Percentiles rank a stretch among this genome's conserved stretches.
Conservation (phyloP, 2,797 vertebrate genomes). For the Naso thynnoides region DNA sequence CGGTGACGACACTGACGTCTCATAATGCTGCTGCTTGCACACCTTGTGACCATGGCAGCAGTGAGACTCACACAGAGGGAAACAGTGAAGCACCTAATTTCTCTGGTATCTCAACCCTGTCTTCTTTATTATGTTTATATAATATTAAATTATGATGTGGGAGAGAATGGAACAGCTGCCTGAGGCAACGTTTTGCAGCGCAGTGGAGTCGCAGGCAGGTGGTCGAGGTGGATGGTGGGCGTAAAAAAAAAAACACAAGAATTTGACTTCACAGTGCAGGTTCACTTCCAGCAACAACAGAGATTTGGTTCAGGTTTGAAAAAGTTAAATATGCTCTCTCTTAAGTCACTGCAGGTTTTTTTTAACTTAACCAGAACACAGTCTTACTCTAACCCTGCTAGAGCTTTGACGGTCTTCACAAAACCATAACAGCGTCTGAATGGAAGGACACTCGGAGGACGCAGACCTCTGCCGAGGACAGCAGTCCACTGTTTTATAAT, state of each 20-base stretch:
- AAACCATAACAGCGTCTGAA: not conserved
- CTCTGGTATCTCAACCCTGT: not conserved
- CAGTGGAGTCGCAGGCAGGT: too few species aligned
- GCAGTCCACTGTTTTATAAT: too few species aligned
- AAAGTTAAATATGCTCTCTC: not conserved
- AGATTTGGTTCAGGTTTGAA: not conserved
- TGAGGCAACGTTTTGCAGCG: not conserved
- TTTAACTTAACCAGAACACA: not conserved
- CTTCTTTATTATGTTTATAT: not conserved
- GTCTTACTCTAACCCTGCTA: not conserved
- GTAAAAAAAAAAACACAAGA: too few species aligned
- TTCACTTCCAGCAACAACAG: not conserved
- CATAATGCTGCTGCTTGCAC: not conserved
- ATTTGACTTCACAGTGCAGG: not conserved
- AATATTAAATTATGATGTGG: not conserved
- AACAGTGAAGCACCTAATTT: not conserved
- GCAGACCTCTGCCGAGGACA: too few species aligned
- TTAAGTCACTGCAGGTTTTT: not conserved
- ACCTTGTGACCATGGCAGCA: not conserved
- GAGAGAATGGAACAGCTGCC: not conserved
- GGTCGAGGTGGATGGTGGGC: not conserved
- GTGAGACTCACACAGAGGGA: not conserved
- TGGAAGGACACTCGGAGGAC: too few species aligned
- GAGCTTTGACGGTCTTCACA: not conserved
- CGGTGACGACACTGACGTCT: not conserved